Base-by-base conservation (phyloP, 2,797 vertebrate species). In the Syngnathus acus region DNA sequence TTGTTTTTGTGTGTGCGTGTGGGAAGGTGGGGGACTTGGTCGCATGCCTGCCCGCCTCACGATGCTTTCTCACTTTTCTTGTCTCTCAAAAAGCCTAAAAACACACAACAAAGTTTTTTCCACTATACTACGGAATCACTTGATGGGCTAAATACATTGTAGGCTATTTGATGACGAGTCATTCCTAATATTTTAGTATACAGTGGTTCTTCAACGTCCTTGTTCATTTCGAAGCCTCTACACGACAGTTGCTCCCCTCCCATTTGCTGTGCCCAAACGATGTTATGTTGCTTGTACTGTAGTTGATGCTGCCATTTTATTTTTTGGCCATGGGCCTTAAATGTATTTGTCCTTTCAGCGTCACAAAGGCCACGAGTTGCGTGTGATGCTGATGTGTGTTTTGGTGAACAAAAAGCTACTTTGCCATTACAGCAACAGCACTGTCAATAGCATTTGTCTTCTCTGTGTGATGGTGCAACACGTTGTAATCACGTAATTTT, bases 31-130 rank as follows among this genome's bases (percentile, higher is more conserved):
- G 64, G 71, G 63, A 72, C 69, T 79, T 74, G 77, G 81, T 85
- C 73, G 83, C 82, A 83, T 83, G 81, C 79, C 76, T 79, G 72
- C 82, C 78, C 65, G 78, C 79, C 84, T 85, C 80, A 76, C 82
- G 82, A 86, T 76, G 85, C 71, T 84, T 84, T 88, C 79, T 88
- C 85, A 85, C 83, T 85, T 85, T 87, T 80, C 77, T 80, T 78
- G 65, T 13, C 55, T 72, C 77, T 79, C 78, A 76, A 77, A 83
- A 50, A 72, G 83, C 73, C 80, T 75, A 78, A 72, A 84, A 47
- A 81, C 75, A 79, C 32, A 70, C 80, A 43, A 23, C 21, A 70
- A 85, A 87, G 83, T 81, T 76, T 84, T 84, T 58, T 50, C 53
- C 62, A 51, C 19, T 59, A 19, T 39, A 19, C 16, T 17, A 42